Conservation (phyloP, 2,797 vertebrate genomes). For the Sphenopsis melanotis region DNA sequence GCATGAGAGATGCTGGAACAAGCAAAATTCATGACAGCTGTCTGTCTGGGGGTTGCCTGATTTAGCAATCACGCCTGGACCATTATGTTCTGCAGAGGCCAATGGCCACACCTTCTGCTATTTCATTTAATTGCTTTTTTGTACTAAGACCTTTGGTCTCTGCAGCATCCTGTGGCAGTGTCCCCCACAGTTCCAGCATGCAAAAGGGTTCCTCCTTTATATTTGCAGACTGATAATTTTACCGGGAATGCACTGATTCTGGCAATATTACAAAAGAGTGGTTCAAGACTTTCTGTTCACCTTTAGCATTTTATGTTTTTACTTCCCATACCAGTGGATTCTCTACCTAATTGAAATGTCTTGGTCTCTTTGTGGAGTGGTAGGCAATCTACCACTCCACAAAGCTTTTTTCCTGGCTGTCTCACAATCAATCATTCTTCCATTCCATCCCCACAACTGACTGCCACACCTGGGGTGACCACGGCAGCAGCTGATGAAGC, state of each 20-base stretch:
- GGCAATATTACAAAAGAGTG: background rate
- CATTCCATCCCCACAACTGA: fast-evolving
- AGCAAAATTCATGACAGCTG: background rate
- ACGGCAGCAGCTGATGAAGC: background rate
- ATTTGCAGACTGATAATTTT: background rate
- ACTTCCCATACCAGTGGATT: background rate
- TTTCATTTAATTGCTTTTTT: background rate
- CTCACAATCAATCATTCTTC: background rate
- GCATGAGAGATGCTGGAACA: background rate
- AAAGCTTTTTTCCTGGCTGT: background rate
- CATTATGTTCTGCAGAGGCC: background rate
- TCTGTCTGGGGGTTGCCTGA: fast-evolving
- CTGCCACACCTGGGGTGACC: background rate
- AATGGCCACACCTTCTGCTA: background rate
- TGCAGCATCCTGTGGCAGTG: background rate
- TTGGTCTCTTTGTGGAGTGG: background rate
- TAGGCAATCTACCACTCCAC: background rate
- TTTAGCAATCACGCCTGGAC: background rate
- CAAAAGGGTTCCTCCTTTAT: background rate
- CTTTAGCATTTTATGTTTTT: background rate
- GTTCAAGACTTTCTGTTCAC: background rate
- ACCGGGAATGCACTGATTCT: background rate
- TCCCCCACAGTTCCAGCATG: background rate
- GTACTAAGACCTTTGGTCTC: background rate
- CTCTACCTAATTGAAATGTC: background rate